Evolutionary conservation across 92 coral and sea anemone species (phyloP), one percentile per base, ranked within the genome.

Genomic region (Epizoanthus stellaris): DNA sequence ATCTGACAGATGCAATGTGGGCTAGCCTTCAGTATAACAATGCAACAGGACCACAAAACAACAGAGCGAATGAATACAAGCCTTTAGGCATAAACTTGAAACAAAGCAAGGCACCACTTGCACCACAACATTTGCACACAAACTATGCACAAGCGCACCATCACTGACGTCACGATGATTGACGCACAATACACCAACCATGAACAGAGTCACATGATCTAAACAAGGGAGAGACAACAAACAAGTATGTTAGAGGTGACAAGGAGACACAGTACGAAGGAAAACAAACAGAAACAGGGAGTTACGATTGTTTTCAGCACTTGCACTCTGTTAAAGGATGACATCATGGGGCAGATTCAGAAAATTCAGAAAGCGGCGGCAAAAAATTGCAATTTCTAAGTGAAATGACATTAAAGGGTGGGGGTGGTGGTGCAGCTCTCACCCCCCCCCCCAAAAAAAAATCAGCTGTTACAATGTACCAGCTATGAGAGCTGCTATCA

Each of bases 201-300:
- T 62, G 83, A 63, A 93, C 97, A 94, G 61, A 91, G 95, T 94
- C 98, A 91, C 93, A 95, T 94, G 98, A 94, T 94, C 98, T 94
- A 88, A 81, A 90, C 94, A 87, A 89, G 91, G 88, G 93, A 94
- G 89, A 93, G 94, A 89, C 92, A 52, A 52, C 56, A 80, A 89
- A 83, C 80, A 80, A 85, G 74, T 49, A 70, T 64, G 84, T 89
- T 89, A 89, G 89, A 81, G 40, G 74, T 73, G 59, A 63, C 36
- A 30, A 30, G 61, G 56, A 77, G 71, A 73, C 21, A 38, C 17
- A 45, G 25, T 59, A 79, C 60, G 43, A 68, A 15, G 39, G 43
- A 43, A 79, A 79, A 19, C 49, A 8, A 63, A 79, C 71, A 63
- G 60, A 43, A 63, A 13, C 20, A 30, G 21, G 7, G 60, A 61